Conservation (phyloP, 2,797 vertebrate species). For the Poeciliopsis paucimaculata region DNA sequence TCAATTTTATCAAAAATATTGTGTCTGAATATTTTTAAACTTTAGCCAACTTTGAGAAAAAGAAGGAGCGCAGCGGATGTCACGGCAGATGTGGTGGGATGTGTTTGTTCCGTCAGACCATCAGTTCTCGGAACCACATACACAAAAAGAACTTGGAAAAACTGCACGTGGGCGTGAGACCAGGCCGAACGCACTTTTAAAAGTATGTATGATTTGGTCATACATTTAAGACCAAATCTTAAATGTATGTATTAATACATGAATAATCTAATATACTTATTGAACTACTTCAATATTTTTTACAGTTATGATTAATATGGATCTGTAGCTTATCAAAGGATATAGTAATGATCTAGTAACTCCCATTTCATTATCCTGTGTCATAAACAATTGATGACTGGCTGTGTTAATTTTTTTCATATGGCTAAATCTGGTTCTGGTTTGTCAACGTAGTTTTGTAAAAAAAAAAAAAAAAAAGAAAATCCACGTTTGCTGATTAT, state of each 20-base stretch:
- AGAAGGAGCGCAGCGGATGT: no score
- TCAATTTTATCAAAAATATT: neutral
- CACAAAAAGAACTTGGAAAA: no score
- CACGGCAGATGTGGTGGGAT: no score
- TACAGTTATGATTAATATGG: neutral
- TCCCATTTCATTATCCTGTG: neutral
- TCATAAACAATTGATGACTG: neutral
- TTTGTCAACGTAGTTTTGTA: neutral
- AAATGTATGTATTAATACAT: neutral
- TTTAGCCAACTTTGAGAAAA: neutral
- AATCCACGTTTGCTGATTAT: no score
- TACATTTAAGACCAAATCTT: neutral
- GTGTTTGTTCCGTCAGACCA: no score
- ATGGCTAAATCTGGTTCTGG: neutral
- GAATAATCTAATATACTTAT: neutral
- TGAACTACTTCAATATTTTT: neutral
- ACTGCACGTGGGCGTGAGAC: no score
- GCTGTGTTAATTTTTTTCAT: neutral
- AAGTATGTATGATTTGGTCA: no score
- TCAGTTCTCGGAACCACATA: no score
- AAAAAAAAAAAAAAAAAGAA: no score
- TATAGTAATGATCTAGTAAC: neutral
- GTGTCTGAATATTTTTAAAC: neutral
- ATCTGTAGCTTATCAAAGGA: neutral
- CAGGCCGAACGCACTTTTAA: no score